Base-by-base conservation (phyloP, 2,888 invertebrate species). In the Volucella bombylans region DNA sequence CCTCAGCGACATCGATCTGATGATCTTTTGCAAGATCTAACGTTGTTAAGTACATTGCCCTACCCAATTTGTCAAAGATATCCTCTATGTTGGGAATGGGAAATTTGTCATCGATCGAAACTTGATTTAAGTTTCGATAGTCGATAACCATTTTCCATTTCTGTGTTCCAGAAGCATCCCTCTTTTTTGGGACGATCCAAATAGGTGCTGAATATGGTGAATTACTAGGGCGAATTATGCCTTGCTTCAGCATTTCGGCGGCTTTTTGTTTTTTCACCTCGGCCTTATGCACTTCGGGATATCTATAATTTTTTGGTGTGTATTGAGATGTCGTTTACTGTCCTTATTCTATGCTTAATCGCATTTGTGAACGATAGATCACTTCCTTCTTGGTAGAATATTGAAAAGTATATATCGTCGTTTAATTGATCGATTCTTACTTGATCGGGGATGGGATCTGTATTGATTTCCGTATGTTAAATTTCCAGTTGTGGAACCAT, bases 61-160 rank as follows among this genome's bases (percentile, higher is more conserved):
- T 57, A 6, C 86, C 83, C 12, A 87, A 23, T n/a, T n/a, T n/a
- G n/a, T n/a, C n/a, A n/a, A n/a, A n/a, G n/a, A n/a, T n/a, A n/a
- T n/a, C n/a, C n/a, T n/a, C n/a, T n/a, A n/a, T n/a, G n/a, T n/a
- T n/a, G n/a, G n/a, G n/a, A n/a, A n/a, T n/a, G n/a, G n/a, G 87
- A 23, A 64, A 87, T 59, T 71, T 80, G 41, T 87, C 86, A 39
- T 68, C 72, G n/a, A 87, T 52, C 1, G 87, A 85, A 8, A 86
- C 68, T 2, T 85, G 54, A 41, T 87, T 87, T 1, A 87, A 59
- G 38, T 78, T 80, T 0, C 86, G 49, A 52, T 86, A 87, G 50
- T 86, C 87, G 8, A 86, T 76, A 1, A 86, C 86, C 2, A 86
- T 77, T 45, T 85, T 49, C 86, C 86, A 87, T 41, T 87, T 86